A percentile compares a stretch with the other conserved stretches of the same genome.
Conservation (phyloP, 2,797 vertebrate genomes). For the Xenopus petersii region DNA sequence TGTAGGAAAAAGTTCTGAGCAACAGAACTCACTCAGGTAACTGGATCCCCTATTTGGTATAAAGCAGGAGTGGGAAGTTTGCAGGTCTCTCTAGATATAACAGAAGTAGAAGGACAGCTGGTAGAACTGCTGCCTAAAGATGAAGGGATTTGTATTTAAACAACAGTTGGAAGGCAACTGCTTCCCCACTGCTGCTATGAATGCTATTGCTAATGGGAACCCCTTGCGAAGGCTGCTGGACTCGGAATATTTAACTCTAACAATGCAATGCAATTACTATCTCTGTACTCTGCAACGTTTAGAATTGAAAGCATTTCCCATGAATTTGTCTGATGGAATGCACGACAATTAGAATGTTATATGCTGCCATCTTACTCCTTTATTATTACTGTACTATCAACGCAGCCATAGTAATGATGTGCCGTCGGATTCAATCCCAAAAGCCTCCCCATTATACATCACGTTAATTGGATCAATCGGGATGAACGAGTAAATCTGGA, state of each 20-base stretch:
- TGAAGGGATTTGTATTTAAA: too few relatives aligned
- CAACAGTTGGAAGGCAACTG: too few relatives aligned
- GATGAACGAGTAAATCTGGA: background rate
- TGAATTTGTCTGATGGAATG: background rate
- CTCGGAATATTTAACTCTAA: background rate
- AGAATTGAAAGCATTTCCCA: background rate
- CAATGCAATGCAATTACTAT: background rate
- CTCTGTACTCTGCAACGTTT: background rate
- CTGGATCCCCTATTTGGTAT: too few relatives aligned
- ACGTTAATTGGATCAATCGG: background rate
- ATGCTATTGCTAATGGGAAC: too few relatives aligned
- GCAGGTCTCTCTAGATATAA: too few relatives aligned
- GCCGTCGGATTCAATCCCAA: background rate
- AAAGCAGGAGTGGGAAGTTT: too few relatives aligned
- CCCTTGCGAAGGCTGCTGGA: background rate
- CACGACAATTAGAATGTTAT: background rate
- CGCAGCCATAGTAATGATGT: background rate
- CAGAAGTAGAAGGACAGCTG: too few relatives aligned
- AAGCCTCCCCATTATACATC: background rate
- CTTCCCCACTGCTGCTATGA: too few relatives aligned
- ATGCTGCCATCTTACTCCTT: background rate
- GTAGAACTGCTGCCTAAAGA: too few relatives aligned
- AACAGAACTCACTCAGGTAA: too few relatives aligned
- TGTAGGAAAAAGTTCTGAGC: too few relatives aligned
- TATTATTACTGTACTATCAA: background rate